Evolutionary conservation across 1,140 invertebrate genomes (phyloP), one percentile per base, ranked within the genome.

Genomic region (Mizuhopecten yessoensis): DNA sequence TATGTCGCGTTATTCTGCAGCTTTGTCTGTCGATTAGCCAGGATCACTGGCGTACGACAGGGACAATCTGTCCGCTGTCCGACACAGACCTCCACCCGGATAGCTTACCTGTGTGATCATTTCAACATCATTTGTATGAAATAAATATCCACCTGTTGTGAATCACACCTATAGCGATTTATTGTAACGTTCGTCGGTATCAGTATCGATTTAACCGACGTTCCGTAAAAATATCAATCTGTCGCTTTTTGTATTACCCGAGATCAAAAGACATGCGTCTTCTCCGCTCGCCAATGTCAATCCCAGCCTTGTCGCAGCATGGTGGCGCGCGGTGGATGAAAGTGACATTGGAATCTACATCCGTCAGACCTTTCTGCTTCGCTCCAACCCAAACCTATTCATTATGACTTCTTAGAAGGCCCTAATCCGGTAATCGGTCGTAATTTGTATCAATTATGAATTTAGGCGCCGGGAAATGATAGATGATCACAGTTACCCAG

Each of bases 391-490:
- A 75, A 75, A 75, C 57, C 57, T 75, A 75, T 75, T 75, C 57
- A 75, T 75, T 75, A 75, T 75, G 57, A 75, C 57, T 75, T 75
- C 57, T 75, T 75, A 75, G 57, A 75, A 75, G 57, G 57, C 57
- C 57, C 57, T 75, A 75, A 75, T 75, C 57, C 57, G 57, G 57
- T 75, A 75, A 75, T 75, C 57, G 57, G 57, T 75, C 57, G 57
- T 75, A 75, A 75, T 75, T 75, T 75, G 57, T 75, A 75, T 75
- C 57, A 75, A 75, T 75, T 75, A 75, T 75, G 57, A 75, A 75
- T 75, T 75, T 75, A 75, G 57, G 57, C 57, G 57, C 57, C 23
- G 57, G 23, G 57, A 75, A 75, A 75, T 75, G 57, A 75, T 75
- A 75, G 57, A 75, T 75, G 57, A 75, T 75, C 57, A 75, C 57